Evolutionary conservation across 1,140 invertebrate genomes (phyloP).

Genomic region (Aplysia californica): DNA sequence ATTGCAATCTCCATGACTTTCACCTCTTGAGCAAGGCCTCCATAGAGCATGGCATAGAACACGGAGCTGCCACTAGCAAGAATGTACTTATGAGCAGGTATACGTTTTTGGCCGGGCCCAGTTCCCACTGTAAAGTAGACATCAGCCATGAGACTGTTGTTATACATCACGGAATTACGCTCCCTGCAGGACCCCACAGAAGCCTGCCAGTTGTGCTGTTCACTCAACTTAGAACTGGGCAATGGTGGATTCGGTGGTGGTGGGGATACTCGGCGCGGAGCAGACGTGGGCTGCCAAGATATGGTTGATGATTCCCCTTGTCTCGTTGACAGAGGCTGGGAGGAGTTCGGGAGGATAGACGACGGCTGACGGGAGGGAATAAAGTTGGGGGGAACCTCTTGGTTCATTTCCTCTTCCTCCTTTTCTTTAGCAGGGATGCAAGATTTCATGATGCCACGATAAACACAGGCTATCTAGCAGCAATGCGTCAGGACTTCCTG

Average conservation of each 20-base stretch:
- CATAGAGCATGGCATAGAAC: slow-evolving; percentile 90
- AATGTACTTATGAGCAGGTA: slow-evolving; percentile 88
- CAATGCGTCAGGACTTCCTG: not conserved
- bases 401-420: slow-evolving; percentile 62
- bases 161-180: slow-evolving; percentile 82
- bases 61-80: slow-evolving; percentile 85
- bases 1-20: slow-evolving; percentile 83
- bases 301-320: slow-evolving; percentile 17
- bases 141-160: slow-evolving; percentile 84
- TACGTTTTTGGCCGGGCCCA: slow-evolving; percentile 70
- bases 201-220: slow-evolving; percentile 76
- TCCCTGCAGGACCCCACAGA: slow-evolving; percentile 79
- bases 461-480: too few species aligned
- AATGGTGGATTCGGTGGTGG: slow-evolving; percentile 31
- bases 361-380: slow-evolving; percentile 28
- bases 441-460: slow-evolving; percentile 28
- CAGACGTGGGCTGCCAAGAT: slow-evolving; percentile 35
- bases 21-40: slow-evolving; percentile 75
- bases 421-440: slow-evolving; percentile 34
- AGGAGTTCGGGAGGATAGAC: not conserved
- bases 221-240: slow-evolving; percentile 70
- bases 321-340: not conserved
- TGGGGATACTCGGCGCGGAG: slow-evolving; percentile 33
- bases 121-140: slow-evolving; percentile 82
- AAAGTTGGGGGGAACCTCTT: slow-evolving; percentile 64